A percentile compares a stretch with the other conserved stretches of the same genome.
Conservation (phyloP, 37 sponge, comb jelly and placozoan species). For the Dysidea cf. avara region DNA sequence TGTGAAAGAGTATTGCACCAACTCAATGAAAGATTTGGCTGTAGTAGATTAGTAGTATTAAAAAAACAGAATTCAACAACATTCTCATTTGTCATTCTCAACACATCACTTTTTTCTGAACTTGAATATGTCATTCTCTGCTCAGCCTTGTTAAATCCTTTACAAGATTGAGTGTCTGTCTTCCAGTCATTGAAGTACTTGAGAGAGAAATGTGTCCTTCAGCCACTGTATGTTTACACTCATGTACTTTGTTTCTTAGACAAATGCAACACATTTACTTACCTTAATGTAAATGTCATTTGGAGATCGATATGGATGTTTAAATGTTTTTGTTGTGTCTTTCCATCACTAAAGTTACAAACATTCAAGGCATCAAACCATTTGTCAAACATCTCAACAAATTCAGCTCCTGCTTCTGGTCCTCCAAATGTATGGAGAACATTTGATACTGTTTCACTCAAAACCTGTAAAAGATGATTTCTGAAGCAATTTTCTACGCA, state of each 20-base stretch:
- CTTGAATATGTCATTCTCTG: background rate
- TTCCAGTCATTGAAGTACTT: slow-evolving; percentile 23
- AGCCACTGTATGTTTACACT: too few species aligned
- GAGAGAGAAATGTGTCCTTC: slow-evolving; percentile 1
- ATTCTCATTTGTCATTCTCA: slow-evolving; percentile 25
- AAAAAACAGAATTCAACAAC: background rate
- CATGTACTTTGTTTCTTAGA: too few species aligned
- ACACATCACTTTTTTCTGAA: slow-evolving; percentile 11
- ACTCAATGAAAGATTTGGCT: slow-evolving; percentile 22
- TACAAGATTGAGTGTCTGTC: background rate
- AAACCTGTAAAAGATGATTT: background rate
- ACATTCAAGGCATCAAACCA: slow-evolving; percentile 23
- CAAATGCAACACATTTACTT: too few species aligned
- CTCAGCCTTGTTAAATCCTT: slow-evolving; percentile 6
- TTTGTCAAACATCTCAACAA: slow-evolving; percentile 2
- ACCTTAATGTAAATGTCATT: too few species aligned
- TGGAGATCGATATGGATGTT: too few species aligned
- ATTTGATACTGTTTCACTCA: slow-evolving; percentile 20
- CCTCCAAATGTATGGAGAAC: background rate
- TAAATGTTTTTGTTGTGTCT: too few species aligned
- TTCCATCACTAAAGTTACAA: too few species aligned
- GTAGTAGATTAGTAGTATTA: background rate
- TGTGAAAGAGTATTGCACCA: slow-evolving; percentile 25
- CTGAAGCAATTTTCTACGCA: background rate
- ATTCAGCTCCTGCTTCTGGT: background rate